Evolutionary conservation across 2,113 vertebrate genomes (phyloP).

Genomic region (Vulpes ferrilata): DNA sequence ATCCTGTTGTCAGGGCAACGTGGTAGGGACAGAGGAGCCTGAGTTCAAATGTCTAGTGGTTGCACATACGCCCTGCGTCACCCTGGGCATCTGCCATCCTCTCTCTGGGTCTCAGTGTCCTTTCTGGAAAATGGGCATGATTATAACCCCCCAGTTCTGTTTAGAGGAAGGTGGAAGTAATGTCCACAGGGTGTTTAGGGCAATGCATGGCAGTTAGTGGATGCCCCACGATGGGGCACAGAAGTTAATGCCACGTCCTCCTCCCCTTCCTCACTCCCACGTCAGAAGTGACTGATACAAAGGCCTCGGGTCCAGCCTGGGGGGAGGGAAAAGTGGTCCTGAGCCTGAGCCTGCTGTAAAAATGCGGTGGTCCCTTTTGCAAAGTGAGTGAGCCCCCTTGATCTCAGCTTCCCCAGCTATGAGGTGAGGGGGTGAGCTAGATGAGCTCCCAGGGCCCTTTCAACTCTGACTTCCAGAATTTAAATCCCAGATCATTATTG

Average conservation of each 20-base stretch:
- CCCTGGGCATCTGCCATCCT: not conserved
- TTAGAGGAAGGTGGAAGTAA: not conserved
- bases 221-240: no score
- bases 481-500: conserved; percentile 70
- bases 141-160: not conserved
- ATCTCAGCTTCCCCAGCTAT: not conserved
- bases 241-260: fast-evolving
- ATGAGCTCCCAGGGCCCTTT: conserved; percentile 3
- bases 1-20: not conserved
- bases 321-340: not conserved
- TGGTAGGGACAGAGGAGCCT: not conserved
- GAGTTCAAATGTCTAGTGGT: not conserved
- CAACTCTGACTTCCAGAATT: conserved; percentile 66
- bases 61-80: not conserved
- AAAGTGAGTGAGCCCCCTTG: not conserved
- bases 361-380: not conserved
- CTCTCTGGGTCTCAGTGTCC: not conserved
- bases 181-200: not conserved
- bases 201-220: not conserved
- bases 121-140: not conserved
- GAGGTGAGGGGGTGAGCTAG: not conserved
- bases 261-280: not conserved
- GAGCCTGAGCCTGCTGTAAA: not conserved
- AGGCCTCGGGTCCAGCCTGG: not conserved
- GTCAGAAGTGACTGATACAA: not conserved